phyloP scores from a whole-genome alignment of 2,113 vertebrate genomes.

The Apeltes quadracus region DNA sequence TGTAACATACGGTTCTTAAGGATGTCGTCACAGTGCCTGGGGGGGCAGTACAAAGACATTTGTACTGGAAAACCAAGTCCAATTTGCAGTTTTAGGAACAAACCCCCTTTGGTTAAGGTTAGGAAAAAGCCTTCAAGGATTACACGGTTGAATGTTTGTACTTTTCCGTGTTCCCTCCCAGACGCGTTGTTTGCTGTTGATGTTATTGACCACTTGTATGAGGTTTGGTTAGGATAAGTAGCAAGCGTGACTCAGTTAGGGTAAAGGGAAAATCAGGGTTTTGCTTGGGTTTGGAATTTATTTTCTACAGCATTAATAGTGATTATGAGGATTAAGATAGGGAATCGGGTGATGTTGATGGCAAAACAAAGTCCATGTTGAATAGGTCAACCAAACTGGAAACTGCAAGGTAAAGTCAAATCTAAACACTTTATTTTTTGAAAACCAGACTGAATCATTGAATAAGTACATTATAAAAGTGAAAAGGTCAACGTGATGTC shows the following conservation, averaged over 20 bases:
- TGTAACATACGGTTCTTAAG: background rate
- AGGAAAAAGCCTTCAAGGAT: background rate
- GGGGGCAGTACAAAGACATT: background rate
- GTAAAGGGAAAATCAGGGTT: background rate
- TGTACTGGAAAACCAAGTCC: background rate
- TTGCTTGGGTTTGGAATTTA: background rate
- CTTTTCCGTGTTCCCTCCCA: slow-evolving; percentile 1
- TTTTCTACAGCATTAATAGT: background rate
- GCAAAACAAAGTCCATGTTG: background rate
- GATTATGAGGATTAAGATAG: background rate
- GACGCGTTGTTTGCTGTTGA: background rate
- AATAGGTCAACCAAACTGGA: background rate
- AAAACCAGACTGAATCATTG: background rate
- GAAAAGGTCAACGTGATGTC: background rate
- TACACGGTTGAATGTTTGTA: background rate
- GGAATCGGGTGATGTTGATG: background rate
- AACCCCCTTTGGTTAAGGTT: background rate
- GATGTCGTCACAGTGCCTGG: background rate
- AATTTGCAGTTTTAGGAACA: background rate
- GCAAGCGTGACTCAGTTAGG: background rate
- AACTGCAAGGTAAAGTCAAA: too few relatives aligned
- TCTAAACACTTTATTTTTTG: too few relatives aligned
- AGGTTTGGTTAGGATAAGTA: background rate
- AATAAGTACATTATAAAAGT: background rate
- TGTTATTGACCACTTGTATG: background rate